Conservation (phyloP, 2,113 vertebrate genomes). For the Castor canadensis region DNA sequence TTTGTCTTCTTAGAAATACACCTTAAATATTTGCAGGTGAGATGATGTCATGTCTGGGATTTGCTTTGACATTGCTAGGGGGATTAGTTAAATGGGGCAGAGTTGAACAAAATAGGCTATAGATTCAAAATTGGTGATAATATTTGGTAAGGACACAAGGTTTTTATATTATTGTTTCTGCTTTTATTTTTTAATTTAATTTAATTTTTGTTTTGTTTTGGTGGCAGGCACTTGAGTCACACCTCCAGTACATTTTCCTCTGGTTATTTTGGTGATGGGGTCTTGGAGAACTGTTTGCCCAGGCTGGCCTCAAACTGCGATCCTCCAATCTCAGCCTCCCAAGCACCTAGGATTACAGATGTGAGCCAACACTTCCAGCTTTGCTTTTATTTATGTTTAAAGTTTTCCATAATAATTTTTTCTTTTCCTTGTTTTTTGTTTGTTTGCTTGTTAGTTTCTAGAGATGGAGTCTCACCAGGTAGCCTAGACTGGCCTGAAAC, state of each 20-base stretch:
- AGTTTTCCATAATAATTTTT: not conserved
- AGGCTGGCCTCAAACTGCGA: too few species aligned
- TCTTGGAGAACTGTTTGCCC: too few species aligned
- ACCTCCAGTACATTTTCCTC: too few species aligned
- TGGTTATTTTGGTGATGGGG: too few species aligned
- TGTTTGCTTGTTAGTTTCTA: not conserved
- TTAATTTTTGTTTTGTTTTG: too few species aligned
- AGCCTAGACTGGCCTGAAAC: not conserved
- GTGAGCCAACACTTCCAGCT: too few species aligned
- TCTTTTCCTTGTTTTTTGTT: not conserved
- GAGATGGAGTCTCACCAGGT: not conserved
- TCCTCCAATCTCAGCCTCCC: too few species aligned
- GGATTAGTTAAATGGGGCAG: not conserved
- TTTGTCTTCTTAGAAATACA: not conserved
- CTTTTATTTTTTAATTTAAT: too few species aligned
- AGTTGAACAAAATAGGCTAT: not conserved
- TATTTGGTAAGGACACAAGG: not conserved
- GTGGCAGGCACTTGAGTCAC: too few species aligned
- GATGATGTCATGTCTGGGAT: not conserved
- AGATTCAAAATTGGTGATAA: slow-evolving; percentile 11
- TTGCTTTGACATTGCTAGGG: not conserved
- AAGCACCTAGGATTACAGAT: too few species aligned
- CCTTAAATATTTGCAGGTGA: not conserved
- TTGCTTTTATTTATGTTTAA: not conserved
- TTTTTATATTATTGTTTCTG: not conserved